These are phyloP conservation scores for Noctua janthe DNA, from an alignment of 2,888 invertebrate genomes.

Conservation along the genomic window DNA sequence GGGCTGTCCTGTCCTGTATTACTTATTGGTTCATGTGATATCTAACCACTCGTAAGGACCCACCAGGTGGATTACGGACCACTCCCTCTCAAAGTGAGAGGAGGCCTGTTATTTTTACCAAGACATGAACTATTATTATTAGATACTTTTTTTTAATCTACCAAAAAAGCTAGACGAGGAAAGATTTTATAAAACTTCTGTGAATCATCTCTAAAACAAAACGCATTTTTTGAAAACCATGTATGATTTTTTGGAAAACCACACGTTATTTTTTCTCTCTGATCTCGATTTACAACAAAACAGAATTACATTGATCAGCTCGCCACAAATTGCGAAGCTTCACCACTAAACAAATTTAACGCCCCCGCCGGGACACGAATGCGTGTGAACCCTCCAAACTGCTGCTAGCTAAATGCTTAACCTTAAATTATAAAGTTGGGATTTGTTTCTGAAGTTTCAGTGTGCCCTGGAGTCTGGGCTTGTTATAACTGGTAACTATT, in stretches of 20 bases:
- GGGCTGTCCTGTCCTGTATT: too few species aligned
- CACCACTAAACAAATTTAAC: constrained; percentile 62
- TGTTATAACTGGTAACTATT: constrained; percentile 30
- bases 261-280: neutral
- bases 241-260: neutral
- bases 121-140: too few species aligned
- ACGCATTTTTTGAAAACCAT: neutral
- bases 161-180: too few species aligned
- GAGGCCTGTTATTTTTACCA: neutral
- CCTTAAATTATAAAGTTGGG: constrained; percentile 63
- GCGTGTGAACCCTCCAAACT: constrained; percentile 37
- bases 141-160: too few species aligned
- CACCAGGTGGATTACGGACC: neutral
- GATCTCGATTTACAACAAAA: constrained; percentile 17
- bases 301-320: constrained; percentile 41
- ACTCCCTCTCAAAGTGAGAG: neutral
- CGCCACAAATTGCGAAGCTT: constrained; percentile 54
- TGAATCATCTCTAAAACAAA: neutral
- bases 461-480: constrained; percentile 9
- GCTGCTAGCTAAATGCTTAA: constrained; percentile 56
- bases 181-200: neutral
- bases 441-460: constrained; percentile 54
- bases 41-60: too few species aligned
- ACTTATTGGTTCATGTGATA: too few species aligned
- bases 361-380: constrained; percentile 59